Evolutionary conservation across 2,797 vertebrate genomes (phyloP).

Genomic region (Enteromius unitaeniatus): DNA sequence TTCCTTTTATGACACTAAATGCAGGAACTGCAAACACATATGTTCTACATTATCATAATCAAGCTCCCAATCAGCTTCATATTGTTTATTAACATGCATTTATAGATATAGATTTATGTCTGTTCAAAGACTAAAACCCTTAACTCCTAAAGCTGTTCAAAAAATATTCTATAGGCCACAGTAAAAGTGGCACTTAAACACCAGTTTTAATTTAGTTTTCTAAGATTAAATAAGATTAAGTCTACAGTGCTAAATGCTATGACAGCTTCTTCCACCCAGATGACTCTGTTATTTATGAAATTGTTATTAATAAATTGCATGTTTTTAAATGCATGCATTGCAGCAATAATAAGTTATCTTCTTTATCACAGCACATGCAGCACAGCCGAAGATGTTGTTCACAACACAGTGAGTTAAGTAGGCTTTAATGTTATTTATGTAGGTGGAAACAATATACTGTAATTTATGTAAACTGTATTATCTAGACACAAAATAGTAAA

Average conservation of each 20-base stretch:
- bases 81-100: neutral
- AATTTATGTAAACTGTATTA: constrained; percentile 19
- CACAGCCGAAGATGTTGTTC: neutral
- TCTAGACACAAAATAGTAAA: neutral
- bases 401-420: neutral
- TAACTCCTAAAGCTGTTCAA: neutral
- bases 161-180: neutral
- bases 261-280: neutral
- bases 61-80: neutral
- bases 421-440: neutral
- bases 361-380: constrained; percentile 1
- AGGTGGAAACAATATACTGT: neutral
- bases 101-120: neutral
- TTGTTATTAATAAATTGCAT: neutral
- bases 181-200: neutral
- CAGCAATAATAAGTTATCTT: neutral
- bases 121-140: neutral
- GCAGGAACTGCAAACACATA: neutral
- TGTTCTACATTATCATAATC: constrained; percentile 3
- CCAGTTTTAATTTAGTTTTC: neutral
- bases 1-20: neutral
- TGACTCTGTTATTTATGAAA: neutral
- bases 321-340: neutral
- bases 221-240: neutral
- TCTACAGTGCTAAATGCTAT: neutral